Evolutionary conservation across 92 coral and sea anemone species (phyloP).

Genomic region (Phenganax subtilis): DNA sequence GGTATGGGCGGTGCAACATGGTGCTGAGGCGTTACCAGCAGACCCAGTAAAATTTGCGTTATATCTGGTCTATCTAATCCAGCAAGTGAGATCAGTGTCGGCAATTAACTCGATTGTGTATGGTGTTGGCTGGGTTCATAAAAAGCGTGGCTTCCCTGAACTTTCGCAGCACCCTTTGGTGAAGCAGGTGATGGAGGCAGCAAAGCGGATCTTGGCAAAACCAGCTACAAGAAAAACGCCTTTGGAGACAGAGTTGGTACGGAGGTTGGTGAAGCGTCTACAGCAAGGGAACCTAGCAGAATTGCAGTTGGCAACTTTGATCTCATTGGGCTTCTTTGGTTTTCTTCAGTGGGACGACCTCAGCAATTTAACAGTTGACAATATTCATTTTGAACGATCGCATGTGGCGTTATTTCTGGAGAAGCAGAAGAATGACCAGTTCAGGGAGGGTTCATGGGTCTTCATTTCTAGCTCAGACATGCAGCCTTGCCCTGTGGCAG

Average conservation of each 20-base stretch:
- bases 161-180: constrained; percentile 40
- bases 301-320: constrained; percentile 36
- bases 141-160: constrained; percentile 35
- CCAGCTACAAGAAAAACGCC: constrained; percentile 36
- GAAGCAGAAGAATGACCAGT: constrained; percentile 43
- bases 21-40: constrained; percentile 16
- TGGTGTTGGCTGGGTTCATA: constrained; percentile 18
- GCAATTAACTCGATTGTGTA: constrained; percentile 17
- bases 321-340: constrained; percentile 36
- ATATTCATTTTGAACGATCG: constrained; percentile 27
- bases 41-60: not conserved
- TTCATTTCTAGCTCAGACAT: constrained; percentile 26
- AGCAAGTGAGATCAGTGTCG: constrained; percentile 16
- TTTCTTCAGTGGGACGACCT: constrained; percentile 52
- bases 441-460: constrained; percentile 47
- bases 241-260: constrained; percentile 10
- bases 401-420: constrained; percentile 40
- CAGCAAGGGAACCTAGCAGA: constrained; percentile 39
- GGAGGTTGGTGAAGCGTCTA: constrained; percentile 33
- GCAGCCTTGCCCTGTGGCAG: constrained; percentile 34
- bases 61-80: constrained; percentile 15
- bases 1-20: constrained; percentile 7
- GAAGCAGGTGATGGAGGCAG: constrained; percentile 43
- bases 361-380: constrained; percentile 34
- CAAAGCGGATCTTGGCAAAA: constrained; percentile 45